Percentiles rank a stretch among this genome's conserved stretches.
Evolutionary conservation across 2,797 vertebrate genomes (phyloP).

Genomic region (Pelodytes ibericus): DNA sequence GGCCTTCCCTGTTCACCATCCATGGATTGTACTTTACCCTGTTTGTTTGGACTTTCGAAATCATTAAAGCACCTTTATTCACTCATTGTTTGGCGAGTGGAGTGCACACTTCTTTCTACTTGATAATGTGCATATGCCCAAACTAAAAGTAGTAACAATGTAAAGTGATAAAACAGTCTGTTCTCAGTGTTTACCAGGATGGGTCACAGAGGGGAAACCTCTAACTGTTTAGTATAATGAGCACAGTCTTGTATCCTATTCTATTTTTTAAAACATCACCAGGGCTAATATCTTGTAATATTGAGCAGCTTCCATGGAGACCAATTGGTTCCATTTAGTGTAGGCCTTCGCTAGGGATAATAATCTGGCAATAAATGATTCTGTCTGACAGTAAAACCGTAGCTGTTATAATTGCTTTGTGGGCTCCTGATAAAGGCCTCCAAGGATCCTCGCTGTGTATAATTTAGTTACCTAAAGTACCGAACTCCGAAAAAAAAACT

Average conservation of each 20-base stretch:
- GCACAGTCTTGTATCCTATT: not conserved
- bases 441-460: not conserved
- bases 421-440: not conserved
- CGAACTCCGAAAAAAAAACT: not conserved
- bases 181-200: not conserved
- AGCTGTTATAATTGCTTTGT: not conserved
- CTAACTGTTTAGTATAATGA: not conserved
- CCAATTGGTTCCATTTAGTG: not conserved
- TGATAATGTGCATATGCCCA: too few relatives aligned
- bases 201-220: not conserved
- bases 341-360: not conserved
- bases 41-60: too few relatives aligned
- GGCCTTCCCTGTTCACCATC: too few relatives aligned
- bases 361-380: not conserved
- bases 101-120: too few relatives aligned
- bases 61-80: too few relatives aligned
- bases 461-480: not conserved
- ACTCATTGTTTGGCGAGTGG: too few relatives aligned
- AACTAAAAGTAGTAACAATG: too few relatives aligned
- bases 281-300: not conserved
- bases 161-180: too few relatives aligned
- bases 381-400: not conserved
- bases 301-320: not conserved
- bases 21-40: too few relatives aligned
- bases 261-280: not conserved